These are phyloP conservation scores for Rhopalosiphum maidis DNA, from an alignment of 1,140 invertebrate genomes.

Conservation along the genomic window DNA sequence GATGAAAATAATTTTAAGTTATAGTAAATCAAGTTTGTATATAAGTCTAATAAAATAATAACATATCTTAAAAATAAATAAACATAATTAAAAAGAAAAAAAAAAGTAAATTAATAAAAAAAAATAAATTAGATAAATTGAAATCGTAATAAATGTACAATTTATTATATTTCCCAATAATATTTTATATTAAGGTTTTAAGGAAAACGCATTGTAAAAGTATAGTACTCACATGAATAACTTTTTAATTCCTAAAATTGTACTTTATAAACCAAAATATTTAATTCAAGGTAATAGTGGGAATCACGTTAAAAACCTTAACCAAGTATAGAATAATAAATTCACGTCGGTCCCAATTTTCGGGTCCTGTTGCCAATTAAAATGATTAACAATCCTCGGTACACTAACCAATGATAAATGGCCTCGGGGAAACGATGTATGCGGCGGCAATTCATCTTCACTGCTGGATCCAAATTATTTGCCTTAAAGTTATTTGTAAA, in stretches of 20 bases:
- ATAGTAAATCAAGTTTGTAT: no score
- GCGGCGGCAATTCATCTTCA: conserved; percentile 20
- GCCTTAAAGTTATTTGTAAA: conserved; percentile 40
- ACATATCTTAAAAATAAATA: no score
- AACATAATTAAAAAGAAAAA: no score
- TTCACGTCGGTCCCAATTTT: conserved; percentile 38
- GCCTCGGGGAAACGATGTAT: conserved; percentile 16
- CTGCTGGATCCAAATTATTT: conserved; percentile 3
- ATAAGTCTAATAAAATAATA: no score
- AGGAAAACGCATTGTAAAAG: no score
- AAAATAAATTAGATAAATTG: background rate
- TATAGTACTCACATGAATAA: background rate
- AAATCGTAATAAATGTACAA: background rate
- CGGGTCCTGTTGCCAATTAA: conserved; percentile 43
- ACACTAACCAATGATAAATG: conserved; percentile 39
- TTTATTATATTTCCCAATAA: no score
- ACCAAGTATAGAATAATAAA: background rate
- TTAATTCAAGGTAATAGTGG: background rate
- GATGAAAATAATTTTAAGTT: no score
- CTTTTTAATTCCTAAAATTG: background rate
- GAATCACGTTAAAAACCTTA: conserved; percentile 19
- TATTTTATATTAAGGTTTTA: background rate
- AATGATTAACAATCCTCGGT: conserved; percentile 39
- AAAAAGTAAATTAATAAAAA: no score
- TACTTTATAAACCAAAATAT: background rate